Evolutionary conservation across 2,797 vertebrate species (phyloP), one percentile per base, ranked within the genome.

Genomic region (Buphagus erythrorhynchus): DNA sequence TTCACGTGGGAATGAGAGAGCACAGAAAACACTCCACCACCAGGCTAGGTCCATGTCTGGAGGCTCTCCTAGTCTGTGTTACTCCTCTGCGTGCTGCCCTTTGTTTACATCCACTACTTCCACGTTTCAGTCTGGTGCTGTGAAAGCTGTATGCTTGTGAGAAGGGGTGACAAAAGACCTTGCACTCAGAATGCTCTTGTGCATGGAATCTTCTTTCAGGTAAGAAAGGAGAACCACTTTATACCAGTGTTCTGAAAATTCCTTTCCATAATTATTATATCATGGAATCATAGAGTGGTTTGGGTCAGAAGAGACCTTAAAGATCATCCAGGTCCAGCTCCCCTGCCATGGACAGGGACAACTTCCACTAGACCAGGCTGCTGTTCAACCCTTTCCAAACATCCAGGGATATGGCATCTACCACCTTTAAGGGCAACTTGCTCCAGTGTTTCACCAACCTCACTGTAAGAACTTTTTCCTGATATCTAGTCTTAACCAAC

Each of bases 301-400:
- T 69, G 43, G 14, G 24, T 51, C 5, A 2, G 42, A 82, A 33
- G 9, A 6, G 11, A 62, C 17, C 28, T 25, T 38, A 69, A 62
- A 45, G 31, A 26, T 29, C 28, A 76, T 6, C 17, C 52, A 69
- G 28, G 33, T 69, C 28, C 49, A 57, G 8, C 16, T 43, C 22
- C 13, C 22, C 19, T 54, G 55, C 35, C 42, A 29, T 2, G 5
- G 19, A n/a, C 35, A 62, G 35, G 49, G 36, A 49, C 9, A 69
- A 9, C 3, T 69, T 21, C 43, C 14, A 45, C 36, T 25, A 38
- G 24, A 43, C 8, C 46, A 46, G 25, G 10, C 1, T 78, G 31
- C 20, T 0, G 0, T 58, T 38, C 46, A 77, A 10, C 16, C 15
- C 29, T 0, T 0, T 58, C 38, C 42, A 57, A 2, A 16, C 35